phyloP scores from a whole-genome alignment of 2,888 invertebrate species.

The Chesias legatella region DNA sequence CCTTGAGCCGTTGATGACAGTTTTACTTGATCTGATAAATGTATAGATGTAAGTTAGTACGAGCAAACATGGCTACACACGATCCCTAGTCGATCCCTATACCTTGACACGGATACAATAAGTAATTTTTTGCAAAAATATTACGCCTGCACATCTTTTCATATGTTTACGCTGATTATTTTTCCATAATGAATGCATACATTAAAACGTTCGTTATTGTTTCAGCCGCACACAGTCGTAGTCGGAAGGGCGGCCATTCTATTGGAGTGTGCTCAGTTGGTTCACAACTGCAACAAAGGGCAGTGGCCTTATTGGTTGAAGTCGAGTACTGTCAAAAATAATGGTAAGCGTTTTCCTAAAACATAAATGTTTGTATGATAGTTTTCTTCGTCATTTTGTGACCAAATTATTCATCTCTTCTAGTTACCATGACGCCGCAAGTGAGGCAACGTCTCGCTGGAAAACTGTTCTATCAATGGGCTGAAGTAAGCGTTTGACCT shows the following conservation, averaged over 20 bases:
- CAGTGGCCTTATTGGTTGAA: conserved; percentile 99
- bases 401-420: conserved; percentile 55
- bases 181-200: too few species aligned
- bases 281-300: conserved; percentile 98
- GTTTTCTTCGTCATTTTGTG: too few species aligned
- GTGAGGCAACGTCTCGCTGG: conserved; percentile 89
- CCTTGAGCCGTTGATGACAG: too few species aligned
- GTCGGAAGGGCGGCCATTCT: conserved; percentile 95
- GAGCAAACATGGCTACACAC: too few species aligned
- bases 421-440: conserved; percentile 69
- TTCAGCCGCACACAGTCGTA: conserved; percentile 94
- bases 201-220: too few species aligned
- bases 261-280: conserved; percentile 97
- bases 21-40: too few species aligned
- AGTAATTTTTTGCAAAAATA: too few species aligned
- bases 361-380: neutral
- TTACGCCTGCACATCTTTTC: too few species aligned
- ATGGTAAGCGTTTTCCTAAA: conserved; percentile 40
- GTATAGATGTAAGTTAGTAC: too few species aligned
- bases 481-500: conserved; percentile 82
- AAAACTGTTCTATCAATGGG: conserved; percentile 98
- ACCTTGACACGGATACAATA: too few species aligned
- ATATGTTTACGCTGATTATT: too few species aligned
- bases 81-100: too few species aligned
- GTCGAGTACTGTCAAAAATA: conserved; percentile 80